phyloP scores from a whole-genome alignment of 2,113 vertebrate species.

The Indicator maculatus region DNA sequence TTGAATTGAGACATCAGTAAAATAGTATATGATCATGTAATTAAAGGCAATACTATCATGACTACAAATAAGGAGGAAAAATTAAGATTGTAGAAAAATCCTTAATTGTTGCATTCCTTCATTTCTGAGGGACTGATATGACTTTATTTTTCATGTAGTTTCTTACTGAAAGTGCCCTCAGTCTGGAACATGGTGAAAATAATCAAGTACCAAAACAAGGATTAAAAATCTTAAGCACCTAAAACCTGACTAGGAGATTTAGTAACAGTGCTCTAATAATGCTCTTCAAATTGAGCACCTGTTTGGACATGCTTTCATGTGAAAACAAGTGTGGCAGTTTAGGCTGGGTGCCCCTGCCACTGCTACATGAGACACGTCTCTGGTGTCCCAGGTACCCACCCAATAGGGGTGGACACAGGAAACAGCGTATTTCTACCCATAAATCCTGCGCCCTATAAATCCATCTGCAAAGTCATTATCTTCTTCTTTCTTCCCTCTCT shows the following conservation, averaged over 20 bases:
- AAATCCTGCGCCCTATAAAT: too few relatives aligned
- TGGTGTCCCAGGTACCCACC: too few relatives aligned
- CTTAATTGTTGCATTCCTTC: conserved; percentile 41
- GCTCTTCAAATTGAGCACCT: neutral
- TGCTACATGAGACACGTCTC: too few relatives aligned
- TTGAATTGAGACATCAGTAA: conserved; percentile 52
- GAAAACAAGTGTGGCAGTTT: too few relatives aligned
- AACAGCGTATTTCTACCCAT: too few relatives aligned
- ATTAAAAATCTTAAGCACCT: neutral
- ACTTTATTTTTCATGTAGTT: neutral
- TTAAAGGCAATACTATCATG: conserved; percentile 54
- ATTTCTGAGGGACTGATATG: neutral
- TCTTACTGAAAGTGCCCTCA: neutral
- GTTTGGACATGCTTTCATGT: neutral
- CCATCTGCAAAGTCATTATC: too few relatives aligned
- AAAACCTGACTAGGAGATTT: neutral
- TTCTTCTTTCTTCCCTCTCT: too few relatives aligned
- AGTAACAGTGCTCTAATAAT: neutral
- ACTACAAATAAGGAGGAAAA: conserved; percentile 57
- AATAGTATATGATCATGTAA: conserved; percentile 62
- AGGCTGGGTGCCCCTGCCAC: too few relatives aligned
- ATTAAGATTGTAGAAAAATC: conserved; percentile 34
- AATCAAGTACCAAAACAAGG: neutral
- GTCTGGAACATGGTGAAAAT: neutral
- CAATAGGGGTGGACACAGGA: too few relatives aligned